phyloP scores from a whole-genome alignment of 2,113 vertebrate genomes.

The Irena cyanogastra region DNA sequence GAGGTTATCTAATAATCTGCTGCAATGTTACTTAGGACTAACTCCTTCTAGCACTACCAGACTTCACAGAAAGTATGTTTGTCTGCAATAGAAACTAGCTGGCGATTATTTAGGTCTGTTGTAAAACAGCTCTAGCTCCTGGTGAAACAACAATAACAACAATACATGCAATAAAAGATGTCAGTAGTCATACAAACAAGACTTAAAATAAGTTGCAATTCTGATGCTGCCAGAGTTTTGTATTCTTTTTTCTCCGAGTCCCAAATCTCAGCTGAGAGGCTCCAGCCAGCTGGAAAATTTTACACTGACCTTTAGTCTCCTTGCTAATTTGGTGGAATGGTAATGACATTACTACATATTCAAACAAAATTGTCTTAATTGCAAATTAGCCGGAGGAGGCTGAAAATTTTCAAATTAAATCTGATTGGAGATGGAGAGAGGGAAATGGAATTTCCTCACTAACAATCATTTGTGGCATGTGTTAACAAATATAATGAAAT shows the following conservation, averaged over 20 bases:
- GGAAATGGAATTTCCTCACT: conserved; percentile 87
- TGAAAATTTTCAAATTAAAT: conserved; percentile 90
- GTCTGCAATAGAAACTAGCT: conserved; percentile 60
- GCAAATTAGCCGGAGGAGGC: conserved; percentile 91
- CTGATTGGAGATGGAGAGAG: conserved; percentile 85
- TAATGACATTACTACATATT: conserved; percentile 99
- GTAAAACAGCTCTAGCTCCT: conserved; percentile 59
- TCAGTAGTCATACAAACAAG: conserved; percentile 51
- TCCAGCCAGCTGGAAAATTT: conserved; percentile 95
- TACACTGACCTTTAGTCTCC: conserved; percentile 94
- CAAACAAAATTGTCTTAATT: conserved; percentile 99
- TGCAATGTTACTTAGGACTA: conserved; percentile 85
- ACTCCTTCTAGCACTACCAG: conserved; percentile 75
- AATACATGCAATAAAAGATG: conserved; percentile 18
- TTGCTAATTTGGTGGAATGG: conserved; percentile 94
- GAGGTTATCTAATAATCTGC: conserved; percentile 97
- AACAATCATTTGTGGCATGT: conserved; percentile 89
- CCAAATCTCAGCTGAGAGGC: conserved; percentile 92
- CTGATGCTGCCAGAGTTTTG: conserved; percentile 67
- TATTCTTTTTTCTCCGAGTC: conserved; percentile 65
- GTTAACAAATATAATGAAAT: conserved; percentile 97
- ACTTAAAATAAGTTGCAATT: conserved; percentile 73
- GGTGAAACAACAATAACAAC: conserved; percentile 36
- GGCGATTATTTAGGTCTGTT: conserved; percentile 71
- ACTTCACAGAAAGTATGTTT: conserved; percentile 68